phyloP scores from a whole-genome alignment of 2,113 vertebrate species.

The Lepus americanus region DNA sequence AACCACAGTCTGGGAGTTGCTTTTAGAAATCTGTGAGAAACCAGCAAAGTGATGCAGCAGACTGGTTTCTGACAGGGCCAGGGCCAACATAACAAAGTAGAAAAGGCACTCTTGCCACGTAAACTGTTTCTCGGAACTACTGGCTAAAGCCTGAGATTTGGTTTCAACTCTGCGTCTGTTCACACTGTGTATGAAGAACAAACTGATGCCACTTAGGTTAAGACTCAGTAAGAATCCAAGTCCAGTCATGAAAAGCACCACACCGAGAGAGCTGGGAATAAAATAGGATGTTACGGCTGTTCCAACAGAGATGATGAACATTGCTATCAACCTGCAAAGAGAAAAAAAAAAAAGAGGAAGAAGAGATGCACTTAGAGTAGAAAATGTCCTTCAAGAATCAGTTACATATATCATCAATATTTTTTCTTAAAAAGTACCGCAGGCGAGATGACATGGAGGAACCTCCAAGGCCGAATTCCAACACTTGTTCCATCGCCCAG shows the following conservation, averaged over 20 bases:
- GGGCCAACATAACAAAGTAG: slow-evolving; percentile 88
- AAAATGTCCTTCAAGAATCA: slow-evolving; percentile 71
- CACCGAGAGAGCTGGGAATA: slow-evolving; percentile 93
- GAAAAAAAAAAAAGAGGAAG: slow-evolving; percentile 47
- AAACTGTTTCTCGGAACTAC: slow-evolving; percentile 87
- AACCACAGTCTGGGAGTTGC: slow-evolving; percentile 89
- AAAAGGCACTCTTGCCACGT: slow-evolving; percentile 91
- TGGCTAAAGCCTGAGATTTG: slow-evolving; percentile 80
- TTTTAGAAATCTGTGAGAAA: slow-evolving; percentile 85
- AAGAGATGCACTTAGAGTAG: slow-evolving; percentile 82
- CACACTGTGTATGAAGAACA: slow-evolving; percentile 86
- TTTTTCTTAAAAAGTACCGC: slow-evolving; percentile 87
- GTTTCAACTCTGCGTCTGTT: slow-evolving; percentile 80
- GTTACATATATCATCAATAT: slow-evolving; percentile 55
- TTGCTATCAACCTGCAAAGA: slow-evolving; percentile 93
- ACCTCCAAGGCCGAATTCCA: slow-evolving; percentile 96
- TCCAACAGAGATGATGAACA: slow-evolving; percentile 93
- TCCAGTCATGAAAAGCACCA: slow-evolving; percentile 95
- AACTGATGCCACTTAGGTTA: slow-evolving; percentile 92
- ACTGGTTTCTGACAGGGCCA: slow-evolving; percentile 91
- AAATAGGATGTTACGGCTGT: slow-evolving; percentile 93
- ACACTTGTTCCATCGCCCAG: slow-evolving; percentile 96
- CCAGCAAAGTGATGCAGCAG: slow-evolving; percentile 92
- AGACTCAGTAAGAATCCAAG: slow-evolving; percentile 96
- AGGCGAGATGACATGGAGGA: slow-evolving; percentile 96